Base-by-base conservation (phyloP, 2,888 invertebrate genomes). In the Cheilosia vulpina region DNA sequence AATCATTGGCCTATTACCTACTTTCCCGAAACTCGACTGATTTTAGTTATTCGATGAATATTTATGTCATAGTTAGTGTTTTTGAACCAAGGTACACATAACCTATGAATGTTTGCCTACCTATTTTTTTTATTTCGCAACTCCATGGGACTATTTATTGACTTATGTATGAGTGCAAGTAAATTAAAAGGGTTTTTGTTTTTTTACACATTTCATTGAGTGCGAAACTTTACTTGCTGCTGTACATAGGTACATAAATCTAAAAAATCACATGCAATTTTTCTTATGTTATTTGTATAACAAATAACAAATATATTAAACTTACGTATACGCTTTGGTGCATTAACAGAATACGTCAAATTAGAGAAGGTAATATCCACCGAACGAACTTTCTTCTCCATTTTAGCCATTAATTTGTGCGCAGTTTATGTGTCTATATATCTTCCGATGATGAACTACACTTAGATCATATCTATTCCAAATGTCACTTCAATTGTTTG, bases 361-460 rank as follows among this genome's bases (percentile, higher is more conserved):
- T 82, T 47, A 4, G 76, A 68, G 43, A 87, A 87, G 9, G 58
- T 78, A 27, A 87, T 87, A 78, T 87, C 87, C 62, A 87, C 87
- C n/a, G 87, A 82, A 21, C 87, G 82, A 38, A 78, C 73, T 71
- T 87, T 87, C 34, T 87, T 82, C 47, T 82, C 82, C 69, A 78
- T 65, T 24, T 78, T 85, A 1, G 50, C 31, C 60, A 52, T 72
- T 1, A 17, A 66, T 53, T 68, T 55, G 53, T 69, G 52, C 41
- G 21, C 15, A 11, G 6, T 52, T 47, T 34, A n/a, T 41, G 21
- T 19, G 19, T n/a, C 52, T 19, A n/a, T 60, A 4, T 24, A 5
- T 34, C n/a, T 31, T 15, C 15, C 11, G 17, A n/a, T 13, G 31
- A 43, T 15, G 5, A 34, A 43, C n/a, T 63, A 69, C 63, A n/a